Evolutionary conservation across 2,797 vertebrate genomes (phyloP).

Genomic region (Typhlichthys subterraneus): DNA sequence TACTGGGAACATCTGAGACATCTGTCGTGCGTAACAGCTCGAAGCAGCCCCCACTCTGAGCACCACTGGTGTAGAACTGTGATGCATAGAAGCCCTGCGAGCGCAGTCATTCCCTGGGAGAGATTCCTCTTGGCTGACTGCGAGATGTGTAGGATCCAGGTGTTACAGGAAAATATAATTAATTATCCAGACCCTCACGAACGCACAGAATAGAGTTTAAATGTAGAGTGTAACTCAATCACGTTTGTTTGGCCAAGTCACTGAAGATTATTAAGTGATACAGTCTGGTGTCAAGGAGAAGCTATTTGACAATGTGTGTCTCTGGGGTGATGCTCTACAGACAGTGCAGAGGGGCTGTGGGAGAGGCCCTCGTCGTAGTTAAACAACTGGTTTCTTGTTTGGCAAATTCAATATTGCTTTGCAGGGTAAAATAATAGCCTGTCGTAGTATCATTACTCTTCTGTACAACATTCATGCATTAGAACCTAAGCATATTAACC

Average conservation of each 20-base stretch:
- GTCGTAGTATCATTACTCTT: too few relatives aligned
- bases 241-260: conserved; percentile 16
- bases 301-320: conserved; percentile 18
- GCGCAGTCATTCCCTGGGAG: not conserved
- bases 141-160: not conserved
- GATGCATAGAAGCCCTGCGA: not conserved
- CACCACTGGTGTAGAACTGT: not conserved
- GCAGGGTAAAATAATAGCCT: too few relatives aligned
- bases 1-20: not conserved
- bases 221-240: conserved; percentile 26
- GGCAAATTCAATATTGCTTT: too few relatives aligned
- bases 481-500: too few relatives aligned
- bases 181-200: conserved; percentile 26
- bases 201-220: conserved; percentile 22
- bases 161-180: not conserved
- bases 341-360: not conserved
- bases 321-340: conserved; percentile 12
- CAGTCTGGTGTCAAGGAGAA: conserved; percentile 7
- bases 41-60: too few relatives aligned
- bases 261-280: conserved; percentile 8
- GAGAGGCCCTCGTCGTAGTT: not conserved
- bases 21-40: not conserved
- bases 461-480: too few relatives aligned
- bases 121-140: not conserved
- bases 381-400: not conserved